phyloP scores from a whole-genome alignment of 1,140 invertebrate genomes.

The Zaprionus ornatus region DNA sequence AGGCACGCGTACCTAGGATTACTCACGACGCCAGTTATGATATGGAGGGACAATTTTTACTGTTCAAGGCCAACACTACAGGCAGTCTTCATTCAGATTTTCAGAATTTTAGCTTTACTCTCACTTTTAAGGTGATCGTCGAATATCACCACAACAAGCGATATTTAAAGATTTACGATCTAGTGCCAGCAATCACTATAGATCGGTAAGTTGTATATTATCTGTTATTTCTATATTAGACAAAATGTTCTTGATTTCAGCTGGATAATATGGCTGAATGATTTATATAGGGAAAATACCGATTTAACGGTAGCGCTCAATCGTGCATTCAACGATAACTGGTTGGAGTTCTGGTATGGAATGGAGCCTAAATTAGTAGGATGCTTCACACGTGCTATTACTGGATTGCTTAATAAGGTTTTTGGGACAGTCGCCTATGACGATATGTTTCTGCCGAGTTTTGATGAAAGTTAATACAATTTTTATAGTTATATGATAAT shows the following conservation, averaged over 20 bases:
- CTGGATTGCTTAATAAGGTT: conserved; percentile 32
- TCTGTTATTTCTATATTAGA: neutral
- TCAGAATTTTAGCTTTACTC: conserved; percentile 44
- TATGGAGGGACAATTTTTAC: conserved; percentile 21
- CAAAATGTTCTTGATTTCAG: conserved; percentile 23
- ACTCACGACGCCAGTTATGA: conserved; percentile 24
- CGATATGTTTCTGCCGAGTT: conserved; percentile 58
- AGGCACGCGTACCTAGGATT: conserved; percentile 31
- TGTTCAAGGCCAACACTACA: conserved; percentile 50
- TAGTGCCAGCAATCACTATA: conserved; percentile 42
- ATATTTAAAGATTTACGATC: conserved; percentile 50
- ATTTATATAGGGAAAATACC: conserved; percentile 55
- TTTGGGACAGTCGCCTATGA: conserved; percentile 62
- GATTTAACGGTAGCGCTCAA: conserved; percentile 51
- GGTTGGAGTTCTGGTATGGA: conserved; percentile 59
- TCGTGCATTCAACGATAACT: conserved; percentile 47
- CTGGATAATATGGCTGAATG: conserved; percentile 47
- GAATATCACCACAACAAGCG: conserved; percentile 56
- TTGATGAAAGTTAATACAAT: neutral
- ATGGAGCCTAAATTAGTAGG: conserved; percentile 36
- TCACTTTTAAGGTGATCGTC: conserved; percentile 48
- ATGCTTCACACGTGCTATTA: conserved; percentile 11
- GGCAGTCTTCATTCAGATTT: conserved; percentile 46
- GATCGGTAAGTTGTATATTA: conserved; percentile 54
- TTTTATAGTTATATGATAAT: neutral